Percentiles rank a stretch among this genome's conserved stretches.
Conservation (phyloP, 2,797 vertebrate genomes). For the Megalops cyprinoides region DNA sequence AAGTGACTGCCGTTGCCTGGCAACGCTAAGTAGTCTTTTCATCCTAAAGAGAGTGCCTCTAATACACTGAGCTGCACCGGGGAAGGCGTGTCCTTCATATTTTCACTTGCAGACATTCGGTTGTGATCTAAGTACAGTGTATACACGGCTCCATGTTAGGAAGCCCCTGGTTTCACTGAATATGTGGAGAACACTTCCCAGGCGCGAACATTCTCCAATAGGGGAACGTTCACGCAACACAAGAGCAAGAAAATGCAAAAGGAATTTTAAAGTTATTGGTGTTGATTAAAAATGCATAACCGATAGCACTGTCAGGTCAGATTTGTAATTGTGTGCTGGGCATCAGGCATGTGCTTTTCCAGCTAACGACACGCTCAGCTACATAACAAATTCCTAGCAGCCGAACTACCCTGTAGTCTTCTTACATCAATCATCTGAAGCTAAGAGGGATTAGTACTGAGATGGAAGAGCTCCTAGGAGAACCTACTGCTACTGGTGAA, state of each 20-base stretch:
- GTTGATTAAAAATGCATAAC: background rate
- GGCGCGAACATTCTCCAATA: no score
- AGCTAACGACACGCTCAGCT: no score
- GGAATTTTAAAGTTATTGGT: background rate
- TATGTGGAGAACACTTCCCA: no score
- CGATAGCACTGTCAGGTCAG: background rate
- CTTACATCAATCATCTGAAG: no score
- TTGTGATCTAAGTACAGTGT: no score
- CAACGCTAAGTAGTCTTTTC: conserved; percentile 5
- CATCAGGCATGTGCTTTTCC: background rate
- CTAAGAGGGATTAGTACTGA: background rate
- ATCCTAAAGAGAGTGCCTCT: background rate
- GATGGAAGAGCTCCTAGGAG: no score
- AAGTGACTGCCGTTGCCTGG: conserved; percentile 2
- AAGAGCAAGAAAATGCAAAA: background rate
- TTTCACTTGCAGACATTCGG: background rate
- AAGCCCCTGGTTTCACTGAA: no score
- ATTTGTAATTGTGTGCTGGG: background rate
- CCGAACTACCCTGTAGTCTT: no score
- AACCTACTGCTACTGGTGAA: no score
- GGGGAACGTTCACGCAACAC: no score
- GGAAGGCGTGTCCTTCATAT: background rate
- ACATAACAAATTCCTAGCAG: no score
- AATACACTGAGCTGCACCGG: background rate
- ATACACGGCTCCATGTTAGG: no score